These are phyloP conservation scores for Teleopsis dalmanni DNA, from an alignment of 1,140 invertebrate genomes.

Conservation along the genomic window DNA sequence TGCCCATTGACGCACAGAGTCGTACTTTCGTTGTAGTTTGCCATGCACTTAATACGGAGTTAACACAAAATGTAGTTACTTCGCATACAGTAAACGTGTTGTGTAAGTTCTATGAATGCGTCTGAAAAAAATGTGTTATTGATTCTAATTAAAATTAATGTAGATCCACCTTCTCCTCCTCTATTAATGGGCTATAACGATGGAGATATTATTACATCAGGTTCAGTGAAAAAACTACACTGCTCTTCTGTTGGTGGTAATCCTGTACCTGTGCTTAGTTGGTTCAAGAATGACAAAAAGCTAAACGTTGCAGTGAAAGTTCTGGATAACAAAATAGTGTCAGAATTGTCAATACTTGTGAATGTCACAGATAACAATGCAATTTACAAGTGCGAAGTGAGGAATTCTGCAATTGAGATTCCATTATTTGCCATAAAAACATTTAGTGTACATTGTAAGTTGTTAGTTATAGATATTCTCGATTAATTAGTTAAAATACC, in stretches of 20 bases:
- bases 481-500: neutral
- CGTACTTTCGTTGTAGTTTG: slow-evolving; percentile 75
- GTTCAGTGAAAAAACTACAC: slow-evolving; percentile 73
- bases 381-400: slow-evolving; percentile 82
- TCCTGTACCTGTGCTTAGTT: slow-evolving; percentile 78
- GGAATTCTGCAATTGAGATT: slow-evolving; percentile 79
- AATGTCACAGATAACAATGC: slow-evolving; percentile 87
- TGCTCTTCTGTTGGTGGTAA: slow-evolving; percentile 91
- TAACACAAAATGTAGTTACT: slow-evolving; percentile 77
- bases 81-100: slow-evolving; percentile 85
- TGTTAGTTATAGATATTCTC: neutral
- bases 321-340: slow-evolving; percentile 69
- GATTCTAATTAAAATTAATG: slow-evolving; percentile 15
- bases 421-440: slow-evolving; percentile 74
- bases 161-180: slow-evolving; percentile 84
- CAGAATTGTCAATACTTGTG: slow-evolving; percentile 73
- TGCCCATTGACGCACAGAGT: slow-evolving; percentile 65
- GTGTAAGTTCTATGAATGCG: slow-evolving; percentile 67
- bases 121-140: neutral
- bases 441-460: slow-evolving; percentile 87
- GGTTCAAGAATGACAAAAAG: slow-evolving; percentile 82
- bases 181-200: slow-evolving; percentile 77
- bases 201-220: slow-evolving; percentile 69
- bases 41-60: slow-evolving; percentile 73
- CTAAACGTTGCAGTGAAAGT: slow-evolving; percentile 57